These are phyloP conservation scores for Pachliopta kotzebuea DNA, from an alignment of 2,888 invertebrate species.

Conservation along the genomic window DNA sequence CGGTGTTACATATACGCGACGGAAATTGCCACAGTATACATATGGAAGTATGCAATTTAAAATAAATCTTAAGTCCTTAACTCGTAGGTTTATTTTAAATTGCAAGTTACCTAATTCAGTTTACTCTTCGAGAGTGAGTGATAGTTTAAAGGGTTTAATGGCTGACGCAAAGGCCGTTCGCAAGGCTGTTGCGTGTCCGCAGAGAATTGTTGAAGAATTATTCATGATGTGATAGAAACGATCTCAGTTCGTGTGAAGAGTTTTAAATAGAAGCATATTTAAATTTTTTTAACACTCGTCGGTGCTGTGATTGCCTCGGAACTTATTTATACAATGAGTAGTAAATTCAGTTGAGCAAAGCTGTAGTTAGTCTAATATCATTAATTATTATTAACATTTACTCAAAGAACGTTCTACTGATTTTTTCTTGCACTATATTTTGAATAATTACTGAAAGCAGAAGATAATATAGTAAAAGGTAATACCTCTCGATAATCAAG, in stretches of 20 bases:
- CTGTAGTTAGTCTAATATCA: no score
- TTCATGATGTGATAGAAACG: conserved; percentile 26
- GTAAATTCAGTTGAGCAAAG: no score
- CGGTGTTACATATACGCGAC: conserved; percentile 21
- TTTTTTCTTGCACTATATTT: no score
- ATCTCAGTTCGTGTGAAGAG: conserved; percentile 16
- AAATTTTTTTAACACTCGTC: neutral
- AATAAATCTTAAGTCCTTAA: conserved; percentile 11
- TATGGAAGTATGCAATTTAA: conserved; percentile 1
- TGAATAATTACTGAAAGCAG: no score
- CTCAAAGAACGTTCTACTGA: no score
- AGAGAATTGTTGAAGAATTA: conserved; percentile 16
- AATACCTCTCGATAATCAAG: no score
- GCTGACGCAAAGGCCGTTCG: conserved; percentile 54
- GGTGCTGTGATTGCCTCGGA: no score
- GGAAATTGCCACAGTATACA: conserved; percentile 8
- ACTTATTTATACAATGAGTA: no score
- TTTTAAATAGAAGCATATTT: neutral
- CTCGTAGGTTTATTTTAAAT: conserved; percentile 6
- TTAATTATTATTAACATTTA: no score
- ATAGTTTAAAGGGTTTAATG: conserved; percentile 54
- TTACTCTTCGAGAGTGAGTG: conserved; percentile 38
- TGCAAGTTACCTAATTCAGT: conserved; percentile 5
- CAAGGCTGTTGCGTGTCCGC: conserved; percentile 48
- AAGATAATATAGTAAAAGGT: no score